Percentiles rank a stretch among this genome's conserved stretches.
Evolutionary conservation across 2,888 invertebrate species (phyloP).

Genomic region (Tinea trinotella): DNA sequence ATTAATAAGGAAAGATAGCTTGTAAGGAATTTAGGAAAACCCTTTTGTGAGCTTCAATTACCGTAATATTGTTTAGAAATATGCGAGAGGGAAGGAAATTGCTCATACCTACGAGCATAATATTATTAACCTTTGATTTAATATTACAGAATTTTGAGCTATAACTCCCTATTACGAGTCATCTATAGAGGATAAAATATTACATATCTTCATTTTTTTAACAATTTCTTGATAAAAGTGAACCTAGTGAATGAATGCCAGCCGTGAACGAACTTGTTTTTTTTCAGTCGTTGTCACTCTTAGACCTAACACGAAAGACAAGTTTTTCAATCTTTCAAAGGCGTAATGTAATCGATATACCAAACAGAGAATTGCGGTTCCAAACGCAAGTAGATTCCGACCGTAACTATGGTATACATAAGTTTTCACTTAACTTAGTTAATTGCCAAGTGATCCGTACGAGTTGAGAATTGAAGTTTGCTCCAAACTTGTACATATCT

Average conservation of each 20-base stretch:
- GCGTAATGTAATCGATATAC: too few relatives aligned
- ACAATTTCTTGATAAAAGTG: too few relatives aligned
- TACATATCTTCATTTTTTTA: too few relatives aligned
- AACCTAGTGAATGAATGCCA: too few relatives aligned
- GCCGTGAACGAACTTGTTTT: too few relatives aligned
- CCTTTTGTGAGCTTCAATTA: slow-evolving; percentile 1
- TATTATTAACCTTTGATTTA: neutral
- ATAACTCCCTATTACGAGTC: too few relatives aligned
- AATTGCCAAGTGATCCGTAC: neutral
- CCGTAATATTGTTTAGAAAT: slow-evolving; percentile 4
- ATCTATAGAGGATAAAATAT: too few relatives aligned
- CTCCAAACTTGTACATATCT: too few relatives aligned
- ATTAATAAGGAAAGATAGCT: neutral
- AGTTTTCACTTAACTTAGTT: neutral
- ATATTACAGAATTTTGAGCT: neutral
- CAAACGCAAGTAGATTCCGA: neutral
- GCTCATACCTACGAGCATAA: neutral
- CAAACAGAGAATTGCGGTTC: too few relatives aligned
- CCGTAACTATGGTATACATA: neutral
- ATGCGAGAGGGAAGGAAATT: neutral
- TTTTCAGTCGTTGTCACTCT: too few relatives aligned
- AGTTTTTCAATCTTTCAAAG: too few relatives aligned
- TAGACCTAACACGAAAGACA: too few relatives aligned
- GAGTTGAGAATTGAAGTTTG: neutral
- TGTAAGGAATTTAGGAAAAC: neutral